Conservation (phyloP, 2,113 vertebrate species). For the Delphinapterus leucas region DNA sequence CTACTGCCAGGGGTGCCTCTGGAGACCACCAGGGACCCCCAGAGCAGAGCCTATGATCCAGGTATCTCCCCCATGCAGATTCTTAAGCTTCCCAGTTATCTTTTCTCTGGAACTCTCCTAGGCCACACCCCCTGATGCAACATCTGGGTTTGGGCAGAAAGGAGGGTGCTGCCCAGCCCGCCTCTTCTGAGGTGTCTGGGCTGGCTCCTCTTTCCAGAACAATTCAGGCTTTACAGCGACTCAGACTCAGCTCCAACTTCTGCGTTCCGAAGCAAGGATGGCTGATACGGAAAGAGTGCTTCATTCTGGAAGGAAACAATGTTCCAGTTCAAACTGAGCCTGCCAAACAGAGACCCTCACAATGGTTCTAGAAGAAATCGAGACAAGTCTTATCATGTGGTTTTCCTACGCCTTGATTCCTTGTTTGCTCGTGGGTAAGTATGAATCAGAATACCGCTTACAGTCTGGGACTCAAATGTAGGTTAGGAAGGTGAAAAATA, state of each 20-base stretch:
- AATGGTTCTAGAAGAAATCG: slow-evolving; percentile 23
- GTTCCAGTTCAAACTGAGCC: slow-evolving; percentile 4
- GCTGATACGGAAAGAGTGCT: not conserved
- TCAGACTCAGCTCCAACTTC: slow-evolving; percentile 5
- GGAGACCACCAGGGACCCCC: not conserved
- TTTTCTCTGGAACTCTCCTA: slow-evolving; percentile 38
- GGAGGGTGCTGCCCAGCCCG: slow-evolving; percentile 28
- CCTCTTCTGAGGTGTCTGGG: slow-evolving; percentile 44
- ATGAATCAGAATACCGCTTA: not conserved
- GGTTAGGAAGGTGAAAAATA: slow-evolving; percentile 14
- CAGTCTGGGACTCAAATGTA: slow-evolving; percentile 7
- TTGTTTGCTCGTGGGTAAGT: slow-evolving; percentile 63
- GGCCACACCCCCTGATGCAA: slow-evolving; percentile 67
- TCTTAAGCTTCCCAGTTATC: not conserved
- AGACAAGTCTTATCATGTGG: slow-evolving; percentile 39
- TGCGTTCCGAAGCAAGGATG: not conserved
- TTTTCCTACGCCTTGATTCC: slow-evolving; percentile 51
- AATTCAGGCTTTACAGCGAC: not conserved
- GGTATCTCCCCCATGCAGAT: not conserved
- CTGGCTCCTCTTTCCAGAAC: slow-evolving; percentile 17
- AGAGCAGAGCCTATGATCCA: not conserved
- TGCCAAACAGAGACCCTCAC: not conserved
- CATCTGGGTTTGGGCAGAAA: slow-evolving; percentile 45
- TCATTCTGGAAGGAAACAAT: not conserved
- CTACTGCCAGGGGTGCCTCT: not conserved